Base-by-base conservation (phyloP, 2,888 invertebrate species). In the Drosophila merina region DNA sequence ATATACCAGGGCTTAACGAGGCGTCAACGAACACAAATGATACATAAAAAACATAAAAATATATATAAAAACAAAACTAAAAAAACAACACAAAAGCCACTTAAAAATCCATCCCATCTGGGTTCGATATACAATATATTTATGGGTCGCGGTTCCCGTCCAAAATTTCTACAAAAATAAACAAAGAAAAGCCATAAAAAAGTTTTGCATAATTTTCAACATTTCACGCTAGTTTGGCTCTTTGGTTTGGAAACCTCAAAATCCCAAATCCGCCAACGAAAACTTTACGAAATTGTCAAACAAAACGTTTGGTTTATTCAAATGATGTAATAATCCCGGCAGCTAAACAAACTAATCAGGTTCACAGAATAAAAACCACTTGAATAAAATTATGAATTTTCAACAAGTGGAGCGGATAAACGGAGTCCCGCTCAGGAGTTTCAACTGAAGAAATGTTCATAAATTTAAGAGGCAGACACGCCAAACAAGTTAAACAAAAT, bases 201-300 rank as follows among this genome's bases (percentile, higher is more conserved):
- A 73, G 0, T 86, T 86, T 81, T 85, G 77, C 87, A 86, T 82
- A 78, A 74, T 77, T 72, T 84, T 70, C 62, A 73, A 86, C 72
- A 79, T 66, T 83, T 79, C 7, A 76, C 63, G 69, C 64, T 69
- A 59, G 40, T 47, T 33, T 54, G 67, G 30, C 30, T 33, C 42
- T 31, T 70, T 36, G 10, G 38, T 49, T 62, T 64, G 62, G 67
- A 72, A 72, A 72, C 42, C 72, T 45, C 45, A 40, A 74, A 81
- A 77, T 81, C 82, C 45, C 36, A 74, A 81, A 77, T 81, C 82
- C 79, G 82, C 88, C 86, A 81, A 79, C 87, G 72, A 75, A 68
- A 74, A 69, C 55, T 74, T 86, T 86, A 82, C 86, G 87, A 85
- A 83, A 87, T 62, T 77, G 82, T 85, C 79, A 85, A 70, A 30